phyloP scores from a whole-genome alignment of 2,797 vertebrate species.

The Amblyraja radiata region DNA sequence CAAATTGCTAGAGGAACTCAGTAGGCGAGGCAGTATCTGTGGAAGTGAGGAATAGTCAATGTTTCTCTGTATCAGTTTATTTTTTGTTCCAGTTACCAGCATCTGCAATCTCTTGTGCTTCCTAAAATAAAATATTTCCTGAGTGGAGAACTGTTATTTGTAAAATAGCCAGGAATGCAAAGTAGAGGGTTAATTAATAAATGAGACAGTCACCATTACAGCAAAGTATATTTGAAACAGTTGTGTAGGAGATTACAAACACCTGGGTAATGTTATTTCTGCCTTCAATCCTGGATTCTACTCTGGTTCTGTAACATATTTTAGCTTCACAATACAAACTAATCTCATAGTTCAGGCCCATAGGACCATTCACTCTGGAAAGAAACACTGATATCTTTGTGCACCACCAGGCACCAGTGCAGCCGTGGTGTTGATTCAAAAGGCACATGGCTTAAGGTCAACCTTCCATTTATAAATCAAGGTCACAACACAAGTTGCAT shows the following conservation, averaged over 20 bases:
- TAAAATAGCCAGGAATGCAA: slow-evolving; percentile 5
- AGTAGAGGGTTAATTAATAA: not conserved
- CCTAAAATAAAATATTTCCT: not conserved
- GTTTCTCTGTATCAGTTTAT: not conserved
- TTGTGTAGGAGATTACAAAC: not conserved
- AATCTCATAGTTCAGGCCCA: not conserved
- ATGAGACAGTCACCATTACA: not conserved
- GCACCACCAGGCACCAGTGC: not conserved
- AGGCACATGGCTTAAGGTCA: slow-evolving; percentile 53
- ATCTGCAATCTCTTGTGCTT: not conserved
- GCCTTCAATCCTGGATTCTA: not conserved
- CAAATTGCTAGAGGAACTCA: too few relatives aligned
- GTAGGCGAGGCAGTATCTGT: too few relatives aligned
- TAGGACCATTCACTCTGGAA: not conserved
- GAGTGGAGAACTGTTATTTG: slow-evolving; percentile 7
- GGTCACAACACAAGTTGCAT: slow-evolving; percentile 29
- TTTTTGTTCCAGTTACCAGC: too few relatives aligned
- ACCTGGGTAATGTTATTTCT: not conserved
- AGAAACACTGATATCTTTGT: not conserved
- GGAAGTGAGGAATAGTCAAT: not conserved
- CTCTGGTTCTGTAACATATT: not conserved
- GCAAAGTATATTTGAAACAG: not conserved
- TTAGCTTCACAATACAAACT: not conserved
- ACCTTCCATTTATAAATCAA: slow-evolving; percentile 43
- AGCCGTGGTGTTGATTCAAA: slow-evolving; percentile 42